These are phyloP conservation scores for Simalia tracyae DNA, from an alignment of 2,797 vertebrate species.

Conservation along the genomic window DNA sequence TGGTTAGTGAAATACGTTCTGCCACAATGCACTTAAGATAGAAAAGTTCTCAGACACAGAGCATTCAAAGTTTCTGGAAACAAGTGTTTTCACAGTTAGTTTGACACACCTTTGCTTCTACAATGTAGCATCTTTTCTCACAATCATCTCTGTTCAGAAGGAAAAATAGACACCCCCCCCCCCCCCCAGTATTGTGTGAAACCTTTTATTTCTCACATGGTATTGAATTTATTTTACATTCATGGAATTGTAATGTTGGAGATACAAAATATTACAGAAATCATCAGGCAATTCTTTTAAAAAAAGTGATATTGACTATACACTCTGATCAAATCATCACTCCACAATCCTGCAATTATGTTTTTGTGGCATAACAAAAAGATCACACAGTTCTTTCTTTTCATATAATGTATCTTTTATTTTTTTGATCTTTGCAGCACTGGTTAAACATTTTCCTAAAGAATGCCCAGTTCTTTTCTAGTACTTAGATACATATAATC, in stretches of 20 bases:
- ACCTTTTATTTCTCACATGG: neutral
- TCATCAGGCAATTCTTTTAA: neutral
- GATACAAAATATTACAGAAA: neutral
- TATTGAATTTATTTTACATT: neutral
- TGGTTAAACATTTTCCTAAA: slow-evolving; percentile 11
- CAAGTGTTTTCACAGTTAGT: neutral
- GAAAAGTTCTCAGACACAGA: neutral
- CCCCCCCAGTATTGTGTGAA: neutral
- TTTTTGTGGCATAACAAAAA: slow-evolving; percentile 17
- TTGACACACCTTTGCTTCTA: neutral
- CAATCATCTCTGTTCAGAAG: neutral
- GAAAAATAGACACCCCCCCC: neutral
- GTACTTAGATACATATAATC: slow-evolving; percentile 11
- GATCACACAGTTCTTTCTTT: slow-evolving; percentile 17
- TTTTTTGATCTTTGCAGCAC: slow-evolving; percentile 38
- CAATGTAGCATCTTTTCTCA: neutral
- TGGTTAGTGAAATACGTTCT: neutral
- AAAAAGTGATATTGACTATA: slow-evolving; percentile 1
- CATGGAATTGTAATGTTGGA: neutral
- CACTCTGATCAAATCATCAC: neutral
- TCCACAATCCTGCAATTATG: slow-evolving; percentile 21
- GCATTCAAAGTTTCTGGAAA: neutral
- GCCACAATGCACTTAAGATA: neutral
- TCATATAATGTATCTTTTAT: slow-evolving; percentile 20
- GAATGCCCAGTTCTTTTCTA: slow-evolving; percentile 13